Base-by-base conservation (phyloP, 2,797 vertebrate genomes). In the Danionella dracula region DNA sequence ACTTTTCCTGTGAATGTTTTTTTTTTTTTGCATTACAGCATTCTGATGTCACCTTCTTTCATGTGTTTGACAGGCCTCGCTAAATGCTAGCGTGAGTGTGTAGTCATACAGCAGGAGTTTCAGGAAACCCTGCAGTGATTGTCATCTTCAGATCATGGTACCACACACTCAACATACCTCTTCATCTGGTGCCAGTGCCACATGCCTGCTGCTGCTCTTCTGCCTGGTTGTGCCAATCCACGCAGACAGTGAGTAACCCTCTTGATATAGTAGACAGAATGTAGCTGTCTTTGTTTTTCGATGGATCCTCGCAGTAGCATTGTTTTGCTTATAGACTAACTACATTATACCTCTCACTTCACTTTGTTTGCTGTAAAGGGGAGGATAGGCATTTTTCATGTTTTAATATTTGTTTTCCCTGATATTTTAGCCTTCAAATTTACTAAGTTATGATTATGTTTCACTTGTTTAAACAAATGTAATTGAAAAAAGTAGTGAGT, bases 231-330 rank as follows among this genome's bases (percentile, higher is more conserved):
- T 84, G 78, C 83, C 75, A 54, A 84, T 85, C 44, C 81, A 83
- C 56, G 82, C 89, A 0, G 93, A 94, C 77, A 92, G 93, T 95
- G 84, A 94, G 93, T 93, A 79, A 34, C n/a, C 0, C 35, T 41
- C 27, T 53, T 34, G 19, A 31, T 37, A n/a, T n/a, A n/a, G n/a
- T n/a, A n/a, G n/a, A n/a, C n/a, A n/a, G n/a, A n/a, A n/a, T n/a
- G n/a, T n/a, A 27, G 23, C 23, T 27, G 23, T 27, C 23, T 3
- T 27, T 27, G 23, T 27, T 27, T 27, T 27, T 27, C n/a, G n/a
- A n/a, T n/a, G n/a, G n/a, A n/a, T n/a, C n/a, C n/a, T n/a, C n/a
- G n/a, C n/a, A n/a, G n/a, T n/a, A n/a, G n/a, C n/a, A n/a, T n/a
- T n/a, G n/a, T n/a, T n/a, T n/a, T n/a, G n/a, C n/a, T n/a, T n/a